phyloP scores from a whole-genome alignment of 2,797 vertebrate species.

The Varecia variegata region DNA sequence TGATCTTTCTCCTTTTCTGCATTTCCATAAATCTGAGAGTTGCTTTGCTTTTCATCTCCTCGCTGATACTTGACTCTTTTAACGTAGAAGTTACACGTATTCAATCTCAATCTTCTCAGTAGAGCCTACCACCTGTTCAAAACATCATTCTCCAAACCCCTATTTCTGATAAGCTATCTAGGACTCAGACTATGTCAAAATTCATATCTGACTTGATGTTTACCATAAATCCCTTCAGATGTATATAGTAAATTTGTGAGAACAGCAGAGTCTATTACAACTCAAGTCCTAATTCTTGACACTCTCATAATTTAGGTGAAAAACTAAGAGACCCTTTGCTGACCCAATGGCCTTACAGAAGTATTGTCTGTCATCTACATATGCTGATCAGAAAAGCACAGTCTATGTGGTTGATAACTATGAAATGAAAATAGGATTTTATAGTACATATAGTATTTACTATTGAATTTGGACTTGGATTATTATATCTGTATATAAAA shows the following conservation, averaged over 20 bases:
- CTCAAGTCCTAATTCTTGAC: not conserved
- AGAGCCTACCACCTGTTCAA: not conserved
- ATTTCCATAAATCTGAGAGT: not conserved
- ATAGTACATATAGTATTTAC: not conserved
- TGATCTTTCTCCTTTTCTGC: not conserved
- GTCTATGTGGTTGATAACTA: not conserved
- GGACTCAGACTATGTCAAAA: not conserved
- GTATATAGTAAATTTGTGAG: not conserved
- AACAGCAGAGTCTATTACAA: not conserved
- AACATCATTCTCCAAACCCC: not conserved
- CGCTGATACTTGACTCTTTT: not conserved
- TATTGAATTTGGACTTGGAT: not conserved
- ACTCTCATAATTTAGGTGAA: not conserved
- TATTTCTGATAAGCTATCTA: not conserved
- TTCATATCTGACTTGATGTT: not conserved
- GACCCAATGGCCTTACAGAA: not conserved
- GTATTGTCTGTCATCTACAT: not conserved
- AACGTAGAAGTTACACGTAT: not conserved
- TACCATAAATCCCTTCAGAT: not conserved
- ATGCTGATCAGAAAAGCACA: not conserved
- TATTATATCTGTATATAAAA: not conserved
- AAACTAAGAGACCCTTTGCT: not conserved
- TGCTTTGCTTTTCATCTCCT: not conserved
- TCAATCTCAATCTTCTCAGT: not conserved
- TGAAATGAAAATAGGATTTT: not conserved